These are phyloP conservation scores for Rhimphoctona megacephalus DNA, from an alignment of 2,888 invertebrate species.

Conservation along the genomic window DNA sequence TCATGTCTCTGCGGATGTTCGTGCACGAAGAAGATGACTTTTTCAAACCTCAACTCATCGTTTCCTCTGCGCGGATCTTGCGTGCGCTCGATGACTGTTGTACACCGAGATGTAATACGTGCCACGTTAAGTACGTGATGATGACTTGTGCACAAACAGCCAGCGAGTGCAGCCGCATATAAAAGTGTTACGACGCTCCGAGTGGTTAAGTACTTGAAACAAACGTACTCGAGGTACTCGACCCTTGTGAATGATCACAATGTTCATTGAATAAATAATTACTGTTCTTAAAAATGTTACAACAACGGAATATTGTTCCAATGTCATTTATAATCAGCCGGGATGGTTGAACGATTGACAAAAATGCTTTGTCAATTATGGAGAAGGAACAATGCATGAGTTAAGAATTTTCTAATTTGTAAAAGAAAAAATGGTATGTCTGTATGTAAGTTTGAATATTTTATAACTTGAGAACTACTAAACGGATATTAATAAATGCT, in stretches of 20 bases:
- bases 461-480: no score
- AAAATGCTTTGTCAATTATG: background rate
- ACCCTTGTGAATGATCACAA: slow-evolving; percentile 5
- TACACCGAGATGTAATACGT: slow-evolving; percentile 7
- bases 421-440: background rate
- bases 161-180: slow-evolving; percentile 42
- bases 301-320: background rate
- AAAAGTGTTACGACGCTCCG: slow-evolving; percentile 45
- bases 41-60: slow-evolving; percentile 23
- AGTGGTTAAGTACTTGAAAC: slow-evolving; percentile 32
- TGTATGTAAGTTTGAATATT: no score
- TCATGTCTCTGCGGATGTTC: slow-evolving; percentile 1
- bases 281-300: background rate
- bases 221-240: slow-evolving; percentile 16
- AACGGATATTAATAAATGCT: no score
- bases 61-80: slow-evolving; percentile 17
- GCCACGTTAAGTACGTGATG: slow-evolving; percentile 58
- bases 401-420: background rate
- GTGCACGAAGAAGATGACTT: background rate
- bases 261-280: slow-evolving; percentile 17
- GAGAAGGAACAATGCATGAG: no score
- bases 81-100: slow-evolving; percentile 43
- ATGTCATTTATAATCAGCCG: background rate
- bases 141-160: slow-evolving; percentile 37
- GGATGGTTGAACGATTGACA: background rate